These are phyloP conservation scores for Oncorhynchus nerka DNA, from an alignment of 2,113 vertebrate genomes.

Conservation along the genomic window DNA sequence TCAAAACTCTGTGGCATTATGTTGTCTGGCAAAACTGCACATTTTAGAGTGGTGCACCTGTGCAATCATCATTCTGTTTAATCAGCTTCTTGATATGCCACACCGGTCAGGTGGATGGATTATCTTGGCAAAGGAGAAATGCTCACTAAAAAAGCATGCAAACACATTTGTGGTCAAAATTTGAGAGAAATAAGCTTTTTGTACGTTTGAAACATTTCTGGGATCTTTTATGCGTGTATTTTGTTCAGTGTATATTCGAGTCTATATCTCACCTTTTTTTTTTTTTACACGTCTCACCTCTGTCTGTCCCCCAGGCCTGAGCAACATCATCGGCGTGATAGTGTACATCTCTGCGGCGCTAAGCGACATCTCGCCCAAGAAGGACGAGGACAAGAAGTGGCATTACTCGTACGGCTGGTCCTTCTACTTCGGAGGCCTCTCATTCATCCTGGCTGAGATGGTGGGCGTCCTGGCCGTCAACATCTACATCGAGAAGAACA, in stretches of 20 bases:
- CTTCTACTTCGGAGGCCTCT: conserved; percentile 91
- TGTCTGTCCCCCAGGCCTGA: conserved; percentile 76
- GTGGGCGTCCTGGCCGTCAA: conserved; percentile 92
- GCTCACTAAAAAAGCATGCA: too few species aligned
- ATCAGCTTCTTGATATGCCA: too few species aligned
- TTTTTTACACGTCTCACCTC: not conserved
- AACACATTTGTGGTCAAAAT: too few species aligned
- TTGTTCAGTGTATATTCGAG: not conserved
- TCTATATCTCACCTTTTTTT: not conserved
- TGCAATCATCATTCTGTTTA: too few species aligned
- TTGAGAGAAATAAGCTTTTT: too few species aligned
- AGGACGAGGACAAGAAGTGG: conserved; percentile 90
- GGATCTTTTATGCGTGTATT: too few species aligned
- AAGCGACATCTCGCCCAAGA: conserved; percentile 88
- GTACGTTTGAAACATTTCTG: too few species aligned
- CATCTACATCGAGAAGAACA: conserved; percentile 92
- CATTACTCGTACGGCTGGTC: conserved; percentile 95
- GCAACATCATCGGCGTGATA: conserved; percentile 96
- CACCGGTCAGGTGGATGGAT: too few species aligned
- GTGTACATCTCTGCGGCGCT: conserved; percentile 92
- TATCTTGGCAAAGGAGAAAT: too few species aligned
- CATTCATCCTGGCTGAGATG: conserved; percentile 93
- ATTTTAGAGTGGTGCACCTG: too few species aligned
- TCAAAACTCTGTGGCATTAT: too few species aligned
- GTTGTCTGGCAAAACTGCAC: too few species aligned